Conservation (phyloP, 2,797 vertebrate genomes). For the Xenopus petersii region DNA sequence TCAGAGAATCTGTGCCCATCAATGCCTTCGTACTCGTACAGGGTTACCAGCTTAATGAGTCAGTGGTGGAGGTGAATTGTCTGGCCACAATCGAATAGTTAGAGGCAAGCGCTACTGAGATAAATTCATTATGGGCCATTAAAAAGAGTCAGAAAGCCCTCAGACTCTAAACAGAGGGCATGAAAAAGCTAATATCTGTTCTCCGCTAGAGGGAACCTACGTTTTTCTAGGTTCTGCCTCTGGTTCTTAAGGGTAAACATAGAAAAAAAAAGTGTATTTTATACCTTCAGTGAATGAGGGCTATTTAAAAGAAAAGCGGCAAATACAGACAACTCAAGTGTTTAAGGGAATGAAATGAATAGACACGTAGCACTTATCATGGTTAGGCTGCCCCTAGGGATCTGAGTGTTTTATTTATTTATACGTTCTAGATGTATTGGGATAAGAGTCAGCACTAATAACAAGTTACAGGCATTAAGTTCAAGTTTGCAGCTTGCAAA, state of each 20-base stretch:
- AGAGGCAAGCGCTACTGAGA: constrained; percentile 98
- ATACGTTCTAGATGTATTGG: constrained; percentile 72
- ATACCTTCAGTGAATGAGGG: constrained; percentile 79
- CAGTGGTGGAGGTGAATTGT: constrained; percentile 69
- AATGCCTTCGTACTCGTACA: constrained; percentile 66
- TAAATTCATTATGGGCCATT: constrained; percentile 91
- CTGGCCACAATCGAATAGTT: constrained; percentile 84
- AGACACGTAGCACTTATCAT: constrained; percentile 88
- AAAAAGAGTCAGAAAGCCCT: constrained; percentile 91
- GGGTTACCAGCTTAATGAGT: constrained; percentile 76
- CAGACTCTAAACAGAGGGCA: constrained; percentile 98
- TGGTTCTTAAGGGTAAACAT: constrained; percentile 28
- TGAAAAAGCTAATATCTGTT: constrained; percentile 65
- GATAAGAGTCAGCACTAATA: constrained; percentile 71
- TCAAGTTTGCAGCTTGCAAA: constrained; percentile 90
- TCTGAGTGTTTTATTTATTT: constrained; percentile 78
- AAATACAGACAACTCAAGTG: constrained; percentile 77
- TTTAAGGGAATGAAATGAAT: constrained; percentile 72
- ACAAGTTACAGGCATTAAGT: constrained; percentile 78
- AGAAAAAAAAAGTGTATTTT: constrained; percentile 71
- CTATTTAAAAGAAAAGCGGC: constrained; percentile 68
- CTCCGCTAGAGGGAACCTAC: constrained; percentile 21
- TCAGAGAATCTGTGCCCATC: constrained; percentile 66
- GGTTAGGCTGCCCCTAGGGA: constrained; percentile 80
- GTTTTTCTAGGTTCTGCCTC: constrained; percentile 25